These are phyloP conservation scores for Cynaeus angustus DNA, from an alignment of 2,888 invertebrate species.

Conservation along the genomic window DNA sequence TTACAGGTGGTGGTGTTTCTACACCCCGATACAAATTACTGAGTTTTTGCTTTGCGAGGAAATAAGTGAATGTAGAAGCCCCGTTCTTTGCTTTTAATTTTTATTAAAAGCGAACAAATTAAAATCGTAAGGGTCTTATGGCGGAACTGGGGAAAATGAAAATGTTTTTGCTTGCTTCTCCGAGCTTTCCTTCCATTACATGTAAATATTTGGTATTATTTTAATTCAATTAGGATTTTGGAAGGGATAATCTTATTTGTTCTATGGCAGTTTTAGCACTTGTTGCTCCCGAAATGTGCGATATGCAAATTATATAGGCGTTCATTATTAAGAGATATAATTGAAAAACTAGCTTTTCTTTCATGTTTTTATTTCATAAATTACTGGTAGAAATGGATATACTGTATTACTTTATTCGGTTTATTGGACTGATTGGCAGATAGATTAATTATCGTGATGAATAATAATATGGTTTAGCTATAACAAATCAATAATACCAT, in stretches of 20 bases:
- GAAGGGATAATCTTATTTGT: constrained; percentile 5
- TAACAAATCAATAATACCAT: not conserved
- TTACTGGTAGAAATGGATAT: too few species aligned
- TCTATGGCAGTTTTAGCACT: constrained; percentile 1
- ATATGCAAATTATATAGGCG: not conserved
- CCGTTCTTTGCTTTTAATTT: not conserved
- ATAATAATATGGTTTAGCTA: too few species aligned
- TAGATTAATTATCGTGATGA: too few species aligned
- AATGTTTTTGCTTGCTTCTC: constrained; percentile 6
- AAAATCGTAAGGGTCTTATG: constrained; percentile 1
- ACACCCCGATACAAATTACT: constrained; percentile 2
- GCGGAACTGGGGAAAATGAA: not conserved
- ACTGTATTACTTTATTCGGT: too few species aligned
- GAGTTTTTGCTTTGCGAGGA: not conserved
- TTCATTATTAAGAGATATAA: too few species aligned
- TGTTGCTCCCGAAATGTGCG: constrained; percentile 7
- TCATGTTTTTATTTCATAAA: too few species aligned
- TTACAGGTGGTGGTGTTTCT: constrained; percentile 16
- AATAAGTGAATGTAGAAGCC: not conserved
- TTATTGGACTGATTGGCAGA: too few species aligned
- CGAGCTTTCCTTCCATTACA: not conserved
- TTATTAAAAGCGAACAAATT: constrained; percentile 1
- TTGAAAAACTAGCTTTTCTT: too few species aligned
- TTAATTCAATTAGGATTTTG: constrained; percentile 14
- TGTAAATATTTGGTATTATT: constrained; percentile 19